Conservation (phyloP, 2,113 vertebrate species). For the Zosterops japonicus region DNA sequence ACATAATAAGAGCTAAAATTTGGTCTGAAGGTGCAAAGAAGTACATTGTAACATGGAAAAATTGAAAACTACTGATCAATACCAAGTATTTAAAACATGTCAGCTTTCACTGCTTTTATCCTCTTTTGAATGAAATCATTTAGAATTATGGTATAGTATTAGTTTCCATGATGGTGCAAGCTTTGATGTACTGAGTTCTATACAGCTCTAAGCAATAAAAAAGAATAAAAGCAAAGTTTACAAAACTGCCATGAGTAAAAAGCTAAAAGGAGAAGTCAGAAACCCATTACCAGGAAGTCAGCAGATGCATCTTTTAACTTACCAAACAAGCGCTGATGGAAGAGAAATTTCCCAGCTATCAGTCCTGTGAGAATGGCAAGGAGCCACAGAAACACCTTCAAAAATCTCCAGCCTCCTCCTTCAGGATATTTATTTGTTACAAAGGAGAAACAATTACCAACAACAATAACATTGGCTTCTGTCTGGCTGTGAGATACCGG, state of each 20-base stretch:
- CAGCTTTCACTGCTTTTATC: background rate
- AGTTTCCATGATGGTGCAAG: background rate
- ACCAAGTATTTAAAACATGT: background rate
- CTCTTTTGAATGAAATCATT: background rate
- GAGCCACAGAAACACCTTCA: slow-evolving; percentile 93
- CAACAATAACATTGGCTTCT: slow-evolving; percentile 93
- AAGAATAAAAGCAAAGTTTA: background rate
- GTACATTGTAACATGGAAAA: background rate
- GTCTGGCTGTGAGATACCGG: slow-evolving; percentile 97
- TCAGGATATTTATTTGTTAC: slow-evolving; percentile 95
- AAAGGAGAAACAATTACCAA: slow-evolving; percentile 98
- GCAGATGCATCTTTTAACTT: slow-evolving; percentile 66
- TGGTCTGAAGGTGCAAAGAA: background rate
- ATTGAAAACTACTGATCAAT: background rate
- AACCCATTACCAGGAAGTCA: background rate
- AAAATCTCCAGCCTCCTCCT: slow-evolving; percentile 85
- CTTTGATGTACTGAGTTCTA: background rate
- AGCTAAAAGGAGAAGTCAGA: background rate
- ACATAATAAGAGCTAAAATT: background rate
- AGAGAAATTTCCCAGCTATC: slow-evolving; percentile 93
- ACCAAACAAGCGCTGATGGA: slow-evolving; percentile 95
- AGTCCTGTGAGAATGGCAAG: slow-evolving; percentile 89
- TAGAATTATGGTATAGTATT: background rate
- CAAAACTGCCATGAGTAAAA: background rate
- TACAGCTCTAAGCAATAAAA: background rate